A percentile compares a stretch with the other conserved stretches of the same genome.
phyloP scores from a whole-genome alignment of 1,140 invertebrate genomes.

The Anoplolepis gracilipes region DNA sequence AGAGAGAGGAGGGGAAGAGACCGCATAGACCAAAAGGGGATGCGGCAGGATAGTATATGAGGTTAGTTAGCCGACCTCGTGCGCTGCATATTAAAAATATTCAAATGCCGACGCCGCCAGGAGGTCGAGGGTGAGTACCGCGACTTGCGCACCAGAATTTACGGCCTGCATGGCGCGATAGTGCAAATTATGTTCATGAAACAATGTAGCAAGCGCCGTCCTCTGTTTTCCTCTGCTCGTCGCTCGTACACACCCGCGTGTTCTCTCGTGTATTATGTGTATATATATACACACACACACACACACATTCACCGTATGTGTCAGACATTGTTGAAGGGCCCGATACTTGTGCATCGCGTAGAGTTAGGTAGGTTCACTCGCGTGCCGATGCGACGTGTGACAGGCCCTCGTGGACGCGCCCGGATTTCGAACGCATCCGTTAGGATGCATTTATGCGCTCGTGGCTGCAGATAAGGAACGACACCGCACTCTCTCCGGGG shows the following conservation, averaged over 20 bases:
- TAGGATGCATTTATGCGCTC: conserved; percentile 82
- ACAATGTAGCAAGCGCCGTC: conserved; percentile 74
- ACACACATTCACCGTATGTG: conserved; percentile 8
- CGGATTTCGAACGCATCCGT: conserved; percentile 67
- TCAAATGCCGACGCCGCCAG: conserved; percentile 77
- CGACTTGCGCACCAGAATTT: conserved; percentile 73
- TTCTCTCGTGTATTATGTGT: conserved; percentile 36
- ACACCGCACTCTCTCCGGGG: conserved; percentile 71
- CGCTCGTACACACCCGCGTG: conserved; percentile 51
- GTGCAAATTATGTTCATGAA: conserved; percentile 83
- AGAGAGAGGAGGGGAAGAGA: background rate
- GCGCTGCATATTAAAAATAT: conserved; percentile 85
- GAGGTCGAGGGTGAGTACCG: conserved; percentile 23
- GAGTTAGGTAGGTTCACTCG: conserved; percentile 18
- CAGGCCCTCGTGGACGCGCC: conserved; percentile 36
- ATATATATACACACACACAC: too few relatives aligned
- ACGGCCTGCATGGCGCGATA: conserved; percentile 77
- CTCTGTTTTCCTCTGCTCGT: conserved; percentile 47
- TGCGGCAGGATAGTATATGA: conserved; percentile 74
- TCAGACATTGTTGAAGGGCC: conserved; percentile 21
- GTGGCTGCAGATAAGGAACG: conserved; percentile 81
- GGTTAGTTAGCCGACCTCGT: conserved; percentile 81
- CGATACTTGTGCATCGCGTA: background rate
- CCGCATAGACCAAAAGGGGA: conserved; percentile 35
- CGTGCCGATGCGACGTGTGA: conserved; percentile 47